Evolutionary conservation across 2,888 invertebrate species (phyloP).

Genomic region (Augochlorella aurata): DNA sequence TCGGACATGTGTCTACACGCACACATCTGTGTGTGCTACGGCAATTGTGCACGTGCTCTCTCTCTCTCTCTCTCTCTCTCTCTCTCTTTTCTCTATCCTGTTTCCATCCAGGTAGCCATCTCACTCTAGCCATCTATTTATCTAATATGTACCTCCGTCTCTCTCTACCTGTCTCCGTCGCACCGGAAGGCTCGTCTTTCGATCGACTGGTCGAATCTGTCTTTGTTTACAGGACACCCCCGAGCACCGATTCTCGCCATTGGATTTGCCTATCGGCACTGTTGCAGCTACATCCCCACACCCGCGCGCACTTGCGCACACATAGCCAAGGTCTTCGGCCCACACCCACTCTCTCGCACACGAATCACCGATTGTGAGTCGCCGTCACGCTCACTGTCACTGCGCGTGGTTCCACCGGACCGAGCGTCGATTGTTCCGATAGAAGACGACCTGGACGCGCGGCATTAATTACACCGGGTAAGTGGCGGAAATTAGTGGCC

Average conservation of each 20-base stretch:
- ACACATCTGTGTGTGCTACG: constrained; percentile 1
- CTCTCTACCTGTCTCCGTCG: neutral
- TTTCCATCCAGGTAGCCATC: neutral
- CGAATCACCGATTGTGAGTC: constrained; percentile 47
- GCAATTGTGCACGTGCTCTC: constrained; percentile 51
- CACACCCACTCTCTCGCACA: neutral
- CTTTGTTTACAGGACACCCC: constrained; percentile 53
- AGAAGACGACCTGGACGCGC: constrained; percentile 49
- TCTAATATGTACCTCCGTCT: neutral
- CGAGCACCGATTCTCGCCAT: constrained; percentile 55
- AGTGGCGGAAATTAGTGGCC: constrained; percentile 59
- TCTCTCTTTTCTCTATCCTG: neutral
- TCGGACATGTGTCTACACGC: constrained; percentile 59
- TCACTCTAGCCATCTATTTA: neutral
- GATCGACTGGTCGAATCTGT: constrained; percentile 22
- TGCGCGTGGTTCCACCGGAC: constrained; percentile 34
- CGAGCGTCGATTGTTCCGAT: constrained; percentile 57
- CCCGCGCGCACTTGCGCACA: neutral
- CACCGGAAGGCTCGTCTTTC: constrained; percentile 45
- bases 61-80: constrained; percentile 18
- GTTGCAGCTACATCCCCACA: constrained; percentile 55
- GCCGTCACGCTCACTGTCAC: constrained; percentile 61
- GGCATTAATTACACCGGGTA: constrained; percentile 64
- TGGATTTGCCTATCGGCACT: constrained; percentile 72
- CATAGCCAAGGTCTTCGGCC: neutral